Evolutionary conservation across 2,797 vertebrate species (phyloP).

Genomic region (Chiroxiphia lanceolata): DNA sequence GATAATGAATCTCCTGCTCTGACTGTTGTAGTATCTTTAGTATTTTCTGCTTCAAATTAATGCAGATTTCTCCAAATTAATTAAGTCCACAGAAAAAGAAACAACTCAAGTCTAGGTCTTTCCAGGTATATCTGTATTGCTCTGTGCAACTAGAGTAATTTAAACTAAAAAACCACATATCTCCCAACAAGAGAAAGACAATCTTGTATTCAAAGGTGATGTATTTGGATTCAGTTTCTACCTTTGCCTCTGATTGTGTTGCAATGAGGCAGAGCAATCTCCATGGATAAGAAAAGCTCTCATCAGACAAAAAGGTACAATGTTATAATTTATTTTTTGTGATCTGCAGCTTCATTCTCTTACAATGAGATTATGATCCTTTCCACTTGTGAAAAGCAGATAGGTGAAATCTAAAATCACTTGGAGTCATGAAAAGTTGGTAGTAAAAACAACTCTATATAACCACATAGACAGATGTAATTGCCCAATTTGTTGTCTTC

Average conservation of each 20-base stretch:
- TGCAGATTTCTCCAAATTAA: neutral
- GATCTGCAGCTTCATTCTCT: neutral
- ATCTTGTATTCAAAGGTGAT: neutral
- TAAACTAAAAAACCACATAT: neutral
- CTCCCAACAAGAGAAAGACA: neutral
- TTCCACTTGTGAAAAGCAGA: neutral
- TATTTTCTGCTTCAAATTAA: neutral
- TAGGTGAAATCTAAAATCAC: neutral
- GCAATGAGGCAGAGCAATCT: neutral
- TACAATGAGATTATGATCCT: neutral
- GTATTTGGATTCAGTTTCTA: neutral
- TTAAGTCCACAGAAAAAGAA: neutral
- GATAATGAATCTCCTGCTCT: neutral
- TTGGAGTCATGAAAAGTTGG: neutral
- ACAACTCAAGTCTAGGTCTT: neutral
- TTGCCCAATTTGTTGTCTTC: neutral
- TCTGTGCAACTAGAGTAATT: neutral
- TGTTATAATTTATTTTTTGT: neutral
- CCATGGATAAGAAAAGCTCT: neutral
- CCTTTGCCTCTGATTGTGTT: neutral
- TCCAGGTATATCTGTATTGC: neutral
- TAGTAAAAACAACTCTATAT: neutral
- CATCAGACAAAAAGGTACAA: neutral
- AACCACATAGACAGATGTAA: neutral
- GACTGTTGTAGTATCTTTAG: neutral